Evolutionary conservation across 2,797 vertebrate species (phyloP), one percentile per base, ranked within the genome.

Genomic region (Parambassis ranga): DNA sequence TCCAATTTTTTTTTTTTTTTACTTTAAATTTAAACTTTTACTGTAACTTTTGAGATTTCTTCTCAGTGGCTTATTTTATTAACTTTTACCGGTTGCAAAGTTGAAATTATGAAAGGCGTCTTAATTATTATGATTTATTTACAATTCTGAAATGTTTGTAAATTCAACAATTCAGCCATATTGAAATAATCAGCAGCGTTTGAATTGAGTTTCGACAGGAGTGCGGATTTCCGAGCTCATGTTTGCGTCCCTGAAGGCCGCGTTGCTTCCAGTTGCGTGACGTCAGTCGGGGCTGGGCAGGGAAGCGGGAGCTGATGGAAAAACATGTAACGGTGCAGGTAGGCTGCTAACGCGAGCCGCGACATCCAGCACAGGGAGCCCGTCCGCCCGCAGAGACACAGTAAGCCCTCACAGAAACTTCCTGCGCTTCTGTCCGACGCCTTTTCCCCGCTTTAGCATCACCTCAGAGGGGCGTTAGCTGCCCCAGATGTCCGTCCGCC

Each of bases 231-330:
- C 22, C 79, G 70, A 71, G 58, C 42, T 42, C 1, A 2, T 2
- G 5, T 8, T 20, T 15, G 5, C 5, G 65, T 36, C 22, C 44
- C 1, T 55, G 71, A 85, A 88, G 1, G 75, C 72, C 43, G 13
- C 87, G 2, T 18, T 1, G 2, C 27, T 53, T 84, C 57, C 60
- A 0, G 39, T n/a, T n/a, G n/a, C n/a, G n/a, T 89, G 87, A 89
- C 87, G 83, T 90, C 80, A 9, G 37, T 39, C 51, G 27, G 83
- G 81, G 84, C 64, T 63, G 71, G 80, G 80, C 72, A 39, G 48
- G 38, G 26, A 32, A 41, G 24, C 42, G 3, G 42, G 52, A 32
- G 69, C 42, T 27, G 48, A 37, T 52, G 60, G 62, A 71, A 57
- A 68, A 82, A 74, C 80, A 78, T 81, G 84, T 77, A 83, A 69